Evolutionary conservation across 2,113 vertebrate species (phyloP), one percentile per base, ranked within the genome.

Genomic region (Centropus unirufus): DNA sequence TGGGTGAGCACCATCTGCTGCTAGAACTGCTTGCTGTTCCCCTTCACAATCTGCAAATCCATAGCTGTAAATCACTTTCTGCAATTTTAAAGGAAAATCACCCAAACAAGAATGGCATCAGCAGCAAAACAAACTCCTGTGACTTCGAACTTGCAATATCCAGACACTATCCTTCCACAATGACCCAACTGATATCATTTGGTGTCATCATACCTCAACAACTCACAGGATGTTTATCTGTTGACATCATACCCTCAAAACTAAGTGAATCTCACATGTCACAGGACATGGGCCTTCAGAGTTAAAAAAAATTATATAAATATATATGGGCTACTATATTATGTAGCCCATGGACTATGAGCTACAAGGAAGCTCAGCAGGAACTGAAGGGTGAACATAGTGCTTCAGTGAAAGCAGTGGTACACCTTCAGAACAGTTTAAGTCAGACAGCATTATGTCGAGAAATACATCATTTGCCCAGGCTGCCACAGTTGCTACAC

Each of bases 11-110:
- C 46, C 64, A 87, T 51, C 73, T 91, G 77, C 61, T 91, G 39
- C 64, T 51, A 51, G 76, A 83, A 83, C 40, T 3, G 1, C 8
- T 14, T 51, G 54, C 20, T 79, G 68, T 54, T 87, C 36, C 47
- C 21, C 46, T 74, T 63, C 40, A 73, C 42, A 80, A 10, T 19
- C 75, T 81, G 34, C 59, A 88, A 75, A 73, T 27, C 86, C 67
- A 36, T 40, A 89, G 69, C 46, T 66, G 59, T 70, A 91, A 93
- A 81, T 62, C 73, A 59, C 32, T 61, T 49, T 39, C 57, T 70
- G 66, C 9, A 5, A 62, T 1, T 59, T 57, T 21, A 58, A 26
- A 58, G 36, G 36, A 0, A 0, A 32, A 83, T 16, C 0, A 0
- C 34, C 18, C 57, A 24, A 70, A 39, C 52, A 80, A 83, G 52